phyloP scores from a whole-genome alignment of 2,113 vertebrate genomes.

The Phasianus colchicus region DNA sequence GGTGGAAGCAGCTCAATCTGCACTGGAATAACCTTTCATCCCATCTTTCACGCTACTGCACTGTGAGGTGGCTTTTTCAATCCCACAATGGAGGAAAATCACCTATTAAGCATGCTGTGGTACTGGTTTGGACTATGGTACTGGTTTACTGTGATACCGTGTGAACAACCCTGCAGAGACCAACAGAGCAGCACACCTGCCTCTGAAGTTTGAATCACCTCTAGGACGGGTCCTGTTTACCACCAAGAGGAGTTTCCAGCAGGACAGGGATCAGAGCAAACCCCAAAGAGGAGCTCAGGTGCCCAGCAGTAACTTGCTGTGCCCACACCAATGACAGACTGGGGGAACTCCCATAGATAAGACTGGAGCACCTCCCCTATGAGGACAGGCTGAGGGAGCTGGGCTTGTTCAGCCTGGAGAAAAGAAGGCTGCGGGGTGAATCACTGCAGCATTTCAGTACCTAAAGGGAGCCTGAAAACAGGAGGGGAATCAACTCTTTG shows the following conservation, averaged over 20 bases:
- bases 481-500: no score
- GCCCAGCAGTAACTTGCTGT: not conserved
- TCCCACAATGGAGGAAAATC: not conserved
- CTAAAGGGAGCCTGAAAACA: no score
- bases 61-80: accelerated
- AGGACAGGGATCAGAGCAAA: not conserved
- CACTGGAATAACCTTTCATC: not conserved
- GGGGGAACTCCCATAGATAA: not conserved
- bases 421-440: no score
- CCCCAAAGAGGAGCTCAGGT: accelerated
- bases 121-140: not conserved
- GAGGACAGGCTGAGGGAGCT: no score
- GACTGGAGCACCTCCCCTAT: no score
- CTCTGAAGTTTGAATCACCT: not conserved
- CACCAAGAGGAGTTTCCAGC: not conserved
- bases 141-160: not conserved
- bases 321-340: not conserved
- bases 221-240: not conserved
- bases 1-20: not conserved
- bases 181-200: not conserved
- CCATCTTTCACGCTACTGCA: not conserved
- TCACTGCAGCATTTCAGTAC: no score
- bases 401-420: no score
- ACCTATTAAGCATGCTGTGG: not conserved
- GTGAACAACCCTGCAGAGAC: not conserved